Conservation (phyloP, 2,113 vertebrate species). For the Formicarius rufipectus region DNA sequence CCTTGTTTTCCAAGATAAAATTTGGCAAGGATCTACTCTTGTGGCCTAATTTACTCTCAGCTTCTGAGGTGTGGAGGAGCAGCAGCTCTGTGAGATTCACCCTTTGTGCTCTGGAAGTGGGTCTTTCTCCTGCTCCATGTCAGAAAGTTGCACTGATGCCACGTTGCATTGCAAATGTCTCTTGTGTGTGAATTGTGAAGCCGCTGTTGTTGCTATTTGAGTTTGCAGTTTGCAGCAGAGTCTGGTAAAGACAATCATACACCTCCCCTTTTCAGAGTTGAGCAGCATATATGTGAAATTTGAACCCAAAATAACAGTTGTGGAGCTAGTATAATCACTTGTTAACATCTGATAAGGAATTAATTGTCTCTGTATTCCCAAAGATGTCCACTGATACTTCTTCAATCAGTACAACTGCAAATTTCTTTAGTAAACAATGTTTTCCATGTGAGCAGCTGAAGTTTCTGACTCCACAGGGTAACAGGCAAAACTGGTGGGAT, state of each 20-base stretch:
- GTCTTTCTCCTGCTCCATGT: not conserved
- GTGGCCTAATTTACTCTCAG: not conserved
- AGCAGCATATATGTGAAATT: not conserved
- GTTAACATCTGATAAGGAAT: not conserved
- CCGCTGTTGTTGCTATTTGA: not conserved
- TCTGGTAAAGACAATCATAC: not conserved
- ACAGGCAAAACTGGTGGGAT: not conserved
- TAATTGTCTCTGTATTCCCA: not conserved
- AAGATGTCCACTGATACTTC: not conserved
- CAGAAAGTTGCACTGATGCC: not conserved
- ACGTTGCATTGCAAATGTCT: not conserved
- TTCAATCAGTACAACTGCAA: not conserved
- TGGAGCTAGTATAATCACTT: not conserved
- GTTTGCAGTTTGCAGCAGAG: not conserved
- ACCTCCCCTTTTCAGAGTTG: not conserved
- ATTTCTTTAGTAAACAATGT: not conserved
- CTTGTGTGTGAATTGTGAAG: not conserved
- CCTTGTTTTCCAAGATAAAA: conserved; percentile 34
- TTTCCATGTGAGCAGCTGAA: not conserved
- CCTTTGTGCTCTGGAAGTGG: not conserved
- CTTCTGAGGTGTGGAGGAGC: not conserved
- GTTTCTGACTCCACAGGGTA: not conserved
- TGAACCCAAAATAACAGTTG: not conserved
- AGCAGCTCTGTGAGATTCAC: not conserved
- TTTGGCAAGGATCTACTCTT: not conserved